These are phyloP conservation scores for Crenichthys baileyi DNA, from an alignment of 2,797 vertebrate genomes.

Conservation along the genomic window DNA sequence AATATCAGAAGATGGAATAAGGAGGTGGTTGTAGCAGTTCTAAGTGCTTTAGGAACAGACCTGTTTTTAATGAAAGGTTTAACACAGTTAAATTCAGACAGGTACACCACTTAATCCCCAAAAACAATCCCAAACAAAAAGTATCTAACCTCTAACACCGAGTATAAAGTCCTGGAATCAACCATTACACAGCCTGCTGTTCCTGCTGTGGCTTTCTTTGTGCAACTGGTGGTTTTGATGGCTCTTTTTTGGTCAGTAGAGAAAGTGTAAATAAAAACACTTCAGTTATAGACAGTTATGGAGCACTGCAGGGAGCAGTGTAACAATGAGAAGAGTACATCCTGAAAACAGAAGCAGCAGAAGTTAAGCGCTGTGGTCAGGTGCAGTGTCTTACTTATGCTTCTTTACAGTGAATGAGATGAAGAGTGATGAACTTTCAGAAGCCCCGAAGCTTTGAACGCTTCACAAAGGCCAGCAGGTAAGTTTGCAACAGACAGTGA, in stretches of 20 bases:
- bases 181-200: slow-evolving; percentile 61
- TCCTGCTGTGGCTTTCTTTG: slow-evolving; percentile 64
- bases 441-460: slow-evolving; percentile 28
- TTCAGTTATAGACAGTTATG: slow-evolving; percentile 29
- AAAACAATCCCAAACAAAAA: slow-evolving; percentile 54
- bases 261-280: slow-evolving; percentile 54
- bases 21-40: slow-evolving; percentile 35
- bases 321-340: slow-evolving; percentile 32
- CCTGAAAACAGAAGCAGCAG: slow-evolving; percentile 47
- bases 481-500: slow-evolving; percentile 36
- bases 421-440: slow-evolving; percentile 36
- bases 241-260: slow-evolving; percentile 59
- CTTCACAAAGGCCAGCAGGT: slow-evolving; percentile 24
- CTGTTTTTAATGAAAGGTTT: slow-evolving; percentile 18
- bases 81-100: slow-evolving; percentile 41
- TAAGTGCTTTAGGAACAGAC: slow-evolving; percentile 40
- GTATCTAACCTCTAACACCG: slow-evolving; percentile 73
- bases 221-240: slow-evolving; percentile 73
- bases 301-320: slow-evolving; percentile 27
- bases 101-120: slow-evolving; percentile 57
- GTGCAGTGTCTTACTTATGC: slow-evolving; percentile 54
- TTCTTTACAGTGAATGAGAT: slow-evolving; percentile 62
- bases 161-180: slow-evolving; percentile 63
- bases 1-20: slow-evolving; percentile 16
- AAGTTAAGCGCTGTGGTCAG: slow-evolving; percentile 61